Percentiles rank a stretch among this genome's conserved stretches.
phyloP scores from a whole-genome alignment of 2,113 vertebrate species.

The Cyanoramphus novaezelandiae region DNA sequence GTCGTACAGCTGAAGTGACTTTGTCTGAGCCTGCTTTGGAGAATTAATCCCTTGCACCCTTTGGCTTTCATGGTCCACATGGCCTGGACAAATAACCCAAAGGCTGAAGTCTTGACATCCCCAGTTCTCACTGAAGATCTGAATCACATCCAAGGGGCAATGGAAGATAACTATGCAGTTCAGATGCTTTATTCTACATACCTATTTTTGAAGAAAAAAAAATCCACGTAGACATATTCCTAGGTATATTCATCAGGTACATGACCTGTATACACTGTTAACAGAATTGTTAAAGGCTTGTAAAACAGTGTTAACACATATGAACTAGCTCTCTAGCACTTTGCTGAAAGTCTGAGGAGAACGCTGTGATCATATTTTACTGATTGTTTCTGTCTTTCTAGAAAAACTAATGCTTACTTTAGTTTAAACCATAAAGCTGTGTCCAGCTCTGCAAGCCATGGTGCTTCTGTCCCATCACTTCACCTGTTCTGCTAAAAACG shows the following conservation, averaged over 20 bases:
- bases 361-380: background rate
- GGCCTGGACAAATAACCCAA: background rate
- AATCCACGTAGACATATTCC: background rate
- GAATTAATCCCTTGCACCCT: background rate
- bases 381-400: background rate
- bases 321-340: background rate
- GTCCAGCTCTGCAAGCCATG: background rate
- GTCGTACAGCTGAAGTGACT: rapidly evolving
- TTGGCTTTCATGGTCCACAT: background rate
- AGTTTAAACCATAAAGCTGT: background rate
- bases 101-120: background rate
- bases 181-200: background rate
- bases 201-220: background rate
- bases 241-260: background rate
- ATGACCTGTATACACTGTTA: background rate
- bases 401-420: background rate
- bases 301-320: background rate
- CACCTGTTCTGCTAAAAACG: background rate
- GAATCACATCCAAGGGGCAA: background rate
- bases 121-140: background rate
- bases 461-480: background rate
- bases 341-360: background rate
- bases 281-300: background rate
- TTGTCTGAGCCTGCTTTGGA: background rate
- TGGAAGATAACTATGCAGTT: background rate